Conservation (phyloP, 2,113 vertebrate species). For the Malurus cyaneus region DNA sequence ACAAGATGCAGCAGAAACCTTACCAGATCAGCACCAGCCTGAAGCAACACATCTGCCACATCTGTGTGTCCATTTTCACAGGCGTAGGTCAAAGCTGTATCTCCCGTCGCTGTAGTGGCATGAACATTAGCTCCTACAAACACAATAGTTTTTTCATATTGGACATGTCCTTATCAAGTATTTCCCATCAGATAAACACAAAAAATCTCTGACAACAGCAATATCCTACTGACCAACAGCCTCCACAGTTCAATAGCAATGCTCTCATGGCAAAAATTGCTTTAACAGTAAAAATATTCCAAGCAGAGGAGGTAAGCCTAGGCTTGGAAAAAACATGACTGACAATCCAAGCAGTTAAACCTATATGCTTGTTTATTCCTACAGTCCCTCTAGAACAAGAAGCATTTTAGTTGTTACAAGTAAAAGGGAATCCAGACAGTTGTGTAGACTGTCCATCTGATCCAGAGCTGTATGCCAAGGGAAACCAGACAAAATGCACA, state of each 20-base stretch:
- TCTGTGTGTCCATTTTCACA: conserved; percentile 99
- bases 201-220: background rate
- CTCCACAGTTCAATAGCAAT: background rate
- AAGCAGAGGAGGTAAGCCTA: background rate
- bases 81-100: conserved; percentile 95
- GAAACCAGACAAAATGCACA: background rate
- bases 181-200: background rate
- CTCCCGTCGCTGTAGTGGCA: conserved; percentile 96
- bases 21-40: conserved; percentile 97
- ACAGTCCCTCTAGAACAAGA: background rate
- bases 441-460: background rate
- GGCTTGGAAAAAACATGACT: background rate
- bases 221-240: background rate
- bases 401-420: background rate
- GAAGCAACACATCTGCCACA: conserved; percentile 95
- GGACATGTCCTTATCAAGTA: background rate
- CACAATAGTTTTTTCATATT: background rate
- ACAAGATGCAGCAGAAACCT: background rate
- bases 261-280: background rate
- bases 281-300: background rate
- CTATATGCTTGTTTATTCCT: background rate
- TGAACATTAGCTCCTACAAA: conserved; percentile 93
- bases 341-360: background rate
- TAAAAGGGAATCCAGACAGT: background rate
- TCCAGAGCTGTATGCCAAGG: background rate